phyloP scores from a whole-genome alignment of 2,797 vertebrate genomes.

The Xerus rutilus region DNA sequence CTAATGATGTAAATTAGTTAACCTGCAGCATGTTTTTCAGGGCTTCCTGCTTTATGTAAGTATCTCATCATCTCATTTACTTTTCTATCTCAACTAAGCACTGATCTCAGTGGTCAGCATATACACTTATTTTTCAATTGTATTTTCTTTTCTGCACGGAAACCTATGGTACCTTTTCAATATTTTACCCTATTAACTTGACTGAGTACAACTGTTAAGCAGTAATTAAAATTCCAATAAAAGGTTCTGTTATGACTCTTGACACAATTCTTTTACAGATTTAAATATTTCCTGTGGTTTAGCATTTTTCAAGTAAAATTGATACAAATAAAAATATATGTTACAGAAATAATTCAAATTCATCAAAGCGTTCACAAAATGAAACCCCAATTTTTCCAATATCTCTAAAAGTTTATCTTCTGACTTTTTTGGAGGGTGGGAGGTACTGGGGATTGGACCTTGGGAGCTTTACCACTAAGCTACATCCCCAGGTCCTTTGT shows the following conservation, averaged over 20 bases:
- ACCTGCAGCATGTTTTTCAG: slow-evolving; percentile 26
- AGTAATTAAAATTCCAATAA: slow-evolving; percentile 57
- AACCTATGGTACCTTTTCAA: not conserved
- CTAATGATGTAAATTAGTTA: not conserved
- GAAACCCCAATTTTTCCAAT: not conserved
- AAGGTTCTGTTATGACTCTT: not conserved
- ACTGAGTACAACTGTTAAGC: not conserved
- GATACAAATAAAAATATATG: slow-evolving; percentile 47
- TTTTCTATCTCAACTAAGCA: slow-evolving; percentile 63
- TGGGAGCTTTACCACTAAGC: too few relatives aligned
- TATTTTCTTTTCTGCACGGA: not conserved
- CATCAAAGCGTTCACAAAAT: slow-evolving; percentile 57
- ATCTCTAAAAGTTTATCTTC: slow-evolving; percentile 16
- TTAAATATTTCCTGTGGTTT: slow-evolving; percentile 41
- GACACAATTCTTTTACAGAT: slow-evolving; percentile 43
- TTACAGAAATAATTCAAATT: slow-evolving; percentile 53
- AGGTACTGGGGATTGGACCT: too few relatives aligned
- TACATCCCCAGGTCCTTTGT: too few relatives aligned
- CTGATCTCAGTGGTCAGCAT: not conserved
- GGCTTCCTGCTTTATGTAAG: slow-evolving; percentile 41
- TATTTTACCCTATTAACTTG: slow-evolving; percentile 39
- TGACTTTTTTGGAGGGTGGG: too few relatives aligned
- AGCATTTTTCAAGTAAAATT: slow-evolving; percentile 53
- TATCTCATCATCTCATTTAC: slow-evolving; percentile 51
- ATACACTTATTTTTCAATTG: slow-evolving; percentile 13